Conservation (phyloP, 2,888 invertebrate species). For the Cryptosula pallasiana region DNA sequence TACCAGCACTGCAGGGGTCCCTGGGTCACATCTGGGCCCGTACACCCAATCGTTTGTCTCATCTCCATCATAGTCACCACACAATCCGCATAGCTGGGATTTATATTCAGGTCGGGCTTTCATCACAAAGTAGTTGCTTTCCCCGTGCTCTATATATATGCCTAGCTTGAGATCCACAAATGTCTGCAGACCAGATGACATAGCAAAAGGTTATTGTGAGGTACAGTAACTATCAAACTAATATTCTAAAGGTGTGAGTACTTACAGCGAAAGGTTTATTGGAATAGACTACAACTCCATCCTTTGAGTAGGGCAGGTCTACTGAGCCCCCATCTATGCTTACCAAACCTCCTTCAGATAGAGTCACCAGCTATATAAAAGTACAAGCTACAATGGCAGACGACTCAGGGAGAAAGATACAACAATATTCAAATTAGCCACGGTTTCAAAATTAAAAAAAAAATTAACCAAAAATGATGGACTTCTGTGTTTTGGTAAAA, state of each 20-base stretch:
- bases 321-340: constrained; percentile 29
- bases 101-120: constrained; percentile 54
- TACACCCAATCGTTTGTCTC: constrained; percentile 68
- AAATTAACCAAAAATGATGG: too few species aligned
- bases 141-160: neutral
- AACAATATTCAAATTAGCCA: too few species aligned
- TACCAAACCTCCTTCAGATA: constrained; percentile 26
- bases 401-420: too few species aligned
- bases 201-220: neutral
- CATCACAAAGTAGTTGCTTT: constrained; percentile 1
- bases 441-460: too few species aligned
- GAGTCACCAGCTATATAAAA: constrained; percentile 27
- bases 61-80: constrained; percentile 85
- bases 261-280: neutral
- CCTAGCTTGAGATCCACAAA: constrained; percentile 6
- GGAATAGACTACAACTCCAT: constrained; percentile 21
- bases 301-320: constrained; percentile 29
- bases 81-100: constrained; percentile 78
- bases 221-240: neutral
- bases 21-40: constrained; percentile 29
- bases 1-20: neutral
- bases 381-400: too few species aligned
- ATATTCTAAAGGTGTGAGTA: neutral
- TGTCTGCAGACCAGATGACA: neutral
- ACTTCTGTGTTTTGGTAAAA: too few species aligned